Evolutionary conservation across 2,113 vertebrate species (phyloP), one percentile per base, ranked within the genome.

Genomic region (Hyaena hyaena): DNA sequence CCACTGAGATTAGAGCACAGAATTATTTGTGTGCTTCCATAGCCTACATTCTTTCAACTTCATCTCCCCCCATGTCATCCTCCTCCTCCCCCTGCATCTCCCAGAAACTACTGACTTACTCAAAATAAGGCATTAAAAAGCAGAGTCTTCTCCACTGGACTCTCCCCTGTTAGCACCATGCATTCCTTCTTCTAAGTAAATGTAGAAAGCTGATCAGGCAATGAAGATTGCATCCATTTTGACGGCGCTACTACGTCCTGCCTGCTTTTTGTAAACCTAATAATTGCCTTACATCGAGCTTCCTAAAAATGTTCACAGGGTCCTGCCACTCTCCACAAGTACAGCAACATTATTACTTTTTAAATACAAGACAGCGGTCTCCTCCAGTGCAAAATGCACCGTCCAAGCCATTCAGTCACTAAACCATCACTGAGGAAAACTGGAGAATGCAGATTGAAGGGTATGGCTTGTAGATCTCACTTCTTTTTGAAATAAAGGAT

Each of bases 401-500:
- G 0, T 98, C 96, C 97, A 92, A 97, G 93, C 95, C 0, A 16
- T 96, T 92, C 98, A 93, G 92, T 95, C 97, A 95, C 85, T 81
- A 55, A 94, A 97, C 88, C 74, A 33, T 87, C 95, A 88, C 53
- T 96, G 50, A 85, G 69, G 65, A 93, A 94, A 92, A 98, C 87
- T 69, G 39, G 26, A 81, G 95, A 53, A 17, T 93, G 69, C 87
- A 96, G 92, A 96, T 90, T 97, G 97, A 97, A 96, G 93, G 90
- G 83, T 97, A 95, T 89, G 76, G 95, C 98, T 98, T 99, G 98
- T 97, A 98, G 98, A 95, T 98, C 98, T 98, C 98, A 98, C 98
- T 99, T 98, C 96, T 98, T 98, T 98, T 98, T 98, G 96, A 98
- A 98, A 98, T 98, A 98, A 98, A 98, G 98, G 98, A 98, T 98